Evolutionary conservation across 2,888 invertebrate species (phyloP).

Genomic region (Escarpia spicata): DNA sequence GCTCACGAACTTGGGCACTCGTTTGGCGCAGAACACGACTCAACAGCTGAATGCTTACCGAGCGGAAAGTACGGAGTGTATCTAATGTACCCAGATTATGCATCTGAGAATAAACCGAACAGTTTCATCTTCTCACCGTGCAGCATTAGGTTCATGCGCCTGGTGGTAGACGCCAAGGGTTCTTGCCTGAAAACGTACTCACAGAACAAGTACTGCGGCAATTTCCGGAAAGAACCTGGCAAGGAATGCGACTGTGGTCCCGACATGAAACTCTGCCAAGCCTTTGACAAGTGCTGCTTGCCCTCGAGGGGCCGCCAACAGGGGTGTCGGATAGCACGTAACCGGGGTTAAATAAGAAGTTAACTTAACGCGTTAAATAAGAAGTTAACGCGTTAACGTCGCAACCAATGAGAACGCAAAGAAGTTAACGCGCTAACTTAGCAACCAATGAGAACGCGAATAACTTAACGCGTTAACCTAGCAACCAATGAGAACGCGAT

Average conservation of each 20-base stretch:
- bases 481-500: no score
- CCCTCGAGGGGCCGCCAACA: background rate
- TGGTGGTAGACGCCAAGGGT: background rate
- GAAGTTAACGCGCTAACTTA: no score
- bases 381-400: no score
- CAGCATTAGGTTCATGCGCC: background rate
- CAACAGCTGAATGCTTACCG: background rate
- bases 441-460: no score
- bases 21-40: slow-evolving; percentile 18
- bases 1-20: slow-evolving; percentile 21
- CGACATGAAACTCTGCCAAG: background rate
- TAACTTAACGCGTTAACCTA: no score
- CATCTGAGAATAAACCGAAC: background rate
- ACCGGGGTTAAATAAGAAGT: no score
- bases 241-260: slow-evolving; percentile 26
- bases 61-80: slow-evolving; percentile 14
- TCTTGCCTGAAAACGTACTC: background rate
- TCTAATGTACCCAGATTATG: background rate
- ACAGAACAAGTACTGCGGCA: slow-evolving; percentile 7
- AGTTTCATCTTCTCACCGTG: slow-evolving; percentile 9
- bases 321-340: background rate
- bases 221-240: background rate
- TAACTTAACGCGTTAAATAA: no score
- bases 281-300: slow-evolving; percentile 22
- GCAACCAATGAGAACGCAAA: no score